Conservation (phyloP, 2,797 vertebrate genomes). For the Rallus crepitans region DNA sequence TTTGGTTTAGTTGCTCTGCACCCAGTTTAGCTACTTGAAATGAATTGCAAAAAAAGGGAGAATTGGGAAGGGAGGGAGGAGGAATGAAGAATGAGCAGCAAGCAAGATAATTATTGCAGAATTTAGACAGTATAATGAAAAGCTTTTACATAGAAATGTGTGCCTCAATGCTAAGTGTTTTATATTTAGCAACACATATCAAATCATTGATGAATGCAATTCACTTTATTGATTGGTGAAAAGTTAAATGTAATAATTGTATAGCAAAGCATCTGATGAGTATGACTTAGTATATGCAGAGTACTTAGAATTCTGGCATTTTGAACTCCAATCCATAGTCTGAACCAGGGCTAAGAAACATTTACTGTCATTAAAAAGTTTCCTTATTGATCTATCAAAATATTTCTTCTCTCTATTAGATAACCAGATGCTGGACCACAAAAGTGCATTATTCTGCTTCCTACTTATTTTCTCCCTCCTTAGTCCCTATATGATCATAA, state of each 20-base stretch:
- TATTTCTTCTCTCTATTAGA: constrained; percentile 31
- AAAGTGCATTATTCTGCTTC: neutral
- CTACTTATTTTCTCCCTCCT: constrained; percentile 10
- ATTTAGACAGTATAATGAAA: constrained; percentile 28
- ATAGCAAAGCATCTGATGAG: neutral
- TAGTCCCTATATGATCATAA: neutral
- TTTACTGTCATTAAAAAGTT: constrained; percentile 3
- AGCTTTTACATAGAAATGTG: neutral
- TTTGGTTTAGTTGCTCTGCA: constrained; percentile 66
- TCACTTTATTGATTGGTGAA: constrained; percentile 9
- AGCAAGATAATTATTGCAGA: neutral
- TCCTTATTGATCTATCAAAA: neutral
- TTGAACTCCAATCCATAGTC: neutral
- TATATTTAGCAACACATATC: constrained; percentile 2
- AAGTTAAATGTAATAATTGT: constrained; percentile 8
- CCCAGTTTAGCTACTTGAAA: constrained; percentile 48
- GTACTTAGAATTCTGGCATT: neutral
- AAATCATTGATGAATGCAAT: constrained; percentile 27
- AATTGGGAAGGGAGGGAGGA: constrained; percentile 62
- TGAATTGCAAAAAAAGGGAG: constrained; percentile 39
- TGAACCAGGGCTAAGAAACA: neutral
- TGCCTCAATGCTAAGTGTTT: neutral
- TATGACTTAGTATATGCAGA: neutral
- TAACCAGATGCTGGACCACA: neutral
- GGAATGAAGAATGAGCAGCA: constrained; percentile 13